Evolutionary conservation across 2,113 vertebrate genomes (phyloP), one percentile per base, ranked within the genome.

Genomic region (Smithornis capensis): DNA sequence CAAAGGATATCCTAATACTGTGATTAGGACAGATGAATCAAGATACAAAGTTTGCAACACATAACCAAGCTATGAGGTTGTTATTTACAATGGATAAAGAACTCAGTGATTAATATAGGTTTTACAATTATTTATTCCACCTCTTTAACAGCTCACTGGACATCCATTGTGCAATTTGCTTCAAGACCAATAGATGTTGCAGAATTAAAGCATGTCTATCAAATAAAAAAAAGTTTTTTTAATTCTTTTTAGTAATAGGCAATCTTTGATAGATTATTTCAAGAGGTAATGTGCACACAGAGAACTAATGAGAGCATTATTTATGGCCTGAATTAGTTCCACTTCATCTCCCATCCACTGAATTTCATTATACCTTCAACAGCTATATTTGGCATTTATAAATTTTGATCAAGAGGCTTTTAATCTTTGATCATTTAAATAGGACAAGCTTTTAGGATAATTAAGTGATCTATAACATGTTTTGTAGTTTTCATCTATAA

Each of bases 231-330:
- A 21, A 29, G 69, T 74, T 87, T 73, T 81, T 80, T 92, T 92
- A 81, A 77, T 81, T 83, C 1, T 90, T 93, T 90, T 89, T 74
- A 70, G 47, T 87, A 56, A 89, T 49, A 35, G 52, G 6, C 33
- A 90, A 19, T 76, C 7, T 71, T 78, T 87, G 71, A 93, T 83
- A 93, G 76, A 95, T 92, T 81, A 87, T 91, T 95, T 78, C 83
- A 81, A 74, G 47, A 44, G 47, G 78, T 89, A 78, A 35, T 81
- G 75, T 83, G 24, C 87, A 87, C 71, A 75, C 38, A 75, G 56
- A 90, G 70, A 81, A 89, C 52, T 94, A 93, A 94, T 89, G 60
- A 95, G 44, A 91, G 60, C 76, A 89, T 94, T 97, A 93, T 94
- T 95, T 96, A 87, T 17, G 76, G 52, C 87, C 73, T 75, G 68